Evolutionary conservation across 2,888 invertebrate species (phyloP).

Genomic region (Antheraea yamamai): DNA sequence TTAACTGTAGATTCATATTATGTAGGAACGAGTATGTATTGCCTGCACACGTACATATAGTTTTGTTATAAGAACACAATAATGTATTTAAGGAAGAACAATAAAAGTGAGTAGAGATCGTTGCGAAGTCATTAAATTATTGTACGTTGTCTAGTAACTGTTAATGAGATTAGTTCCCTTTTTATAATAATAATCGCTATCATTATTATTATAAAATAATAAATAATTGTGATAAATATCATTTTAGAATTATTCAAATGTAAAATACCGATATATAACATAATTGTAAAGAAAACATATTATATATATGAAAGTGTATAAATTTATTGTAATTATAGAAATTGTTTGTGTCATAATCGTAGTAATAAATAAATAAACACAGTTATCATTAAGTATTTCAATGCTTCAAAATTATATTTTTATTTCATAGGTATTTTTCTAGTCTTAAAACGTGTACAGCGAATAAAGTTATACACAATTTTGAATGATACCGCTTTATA

Average conservation of each 20-base stretch:
- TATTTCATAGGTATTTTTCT: slow-evolving; percentile 49
- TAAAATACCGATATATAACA: slow-evolving; percentile 43
- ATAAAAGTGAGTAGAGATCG: slow-evolving; percentile 49
- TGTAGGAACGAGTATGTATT: too few relatives aligned
- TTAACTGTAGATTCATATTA: too few relatives aligned
- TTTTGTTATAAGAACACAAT: neutral
- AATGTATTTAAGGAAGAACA: neutral
- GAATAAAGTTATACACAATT: slow-evolving; percentile 9
- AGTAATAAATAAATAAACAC: slow-evolving; percentile 32
- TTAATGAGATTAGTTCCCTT: slow-evolving; percentile 50
- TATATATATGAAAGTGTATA: slow-evolving; percentile 38
- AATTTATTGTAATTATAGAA: slow-evolving; percentile 59
- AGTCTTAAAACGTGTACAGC: slow-evolving; percentile 41
- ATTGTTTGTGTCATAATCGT: slow-evolving; percentile 57
- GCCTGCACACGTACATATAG: too few relatives aligned
- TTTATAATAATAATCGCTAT: slow-evolving; percentile 36
- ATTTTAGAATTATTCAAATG: slow-evolving; percentile 56
- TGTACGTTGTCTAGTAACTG: slow-evolving; percentile 62
- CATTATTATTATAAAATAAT: slow-evolving; percentile 33
- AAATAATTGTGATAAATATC: slow-evolving; percentile 70
- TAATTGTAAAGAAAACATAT: slow-evolving; percentile 35
- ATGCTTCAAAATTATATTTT: slow-evolving; percentile 23
- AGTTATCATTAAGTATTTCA: slow-evolving; percentile 22
- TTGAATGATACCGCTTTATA: slow-evolving; percentile 26
- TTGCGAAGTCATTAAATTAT: slow-evolving; percentile 71